Percentiles rank a stretch among this genome's conserved stretches.
Evolutionary conservation across 1,140 invertebrate species (phyloP).

Genomic region (Trachelipus rathkii): DNA sequence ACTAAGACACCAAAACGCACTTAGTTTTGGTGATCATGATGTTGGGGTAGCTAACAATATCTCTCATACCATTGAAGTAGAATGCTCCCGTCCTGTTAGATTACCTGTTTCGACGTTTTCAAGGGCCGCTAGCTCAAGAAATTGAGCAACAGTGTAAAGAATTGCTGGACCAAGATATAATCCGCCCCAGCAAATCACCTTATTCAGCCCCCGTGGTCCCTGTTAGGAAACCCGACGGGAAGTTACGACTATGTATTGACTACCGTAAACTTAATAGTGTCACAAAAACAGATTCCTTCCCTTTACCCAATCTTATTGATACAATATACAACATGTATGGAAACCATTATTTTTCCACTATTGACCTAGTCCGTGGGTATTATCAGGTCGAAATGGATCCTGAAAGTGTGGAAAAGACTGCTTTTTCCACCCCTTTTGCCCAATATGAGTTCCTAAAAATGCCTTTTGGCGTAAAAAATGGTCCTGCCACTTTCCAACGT

Average conservation of each 20-base stretch:
- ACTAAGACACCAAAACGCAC: no score
- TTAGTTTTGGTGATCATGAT: no score
- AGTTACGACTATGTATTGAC: neutral
- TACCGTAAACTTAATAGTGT: neutral
- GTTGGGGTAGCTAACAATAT: no score
- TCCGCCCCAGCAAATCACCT: neutral
- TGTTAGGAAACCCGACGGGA: neutral
- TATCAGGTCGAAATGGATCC: neutral
- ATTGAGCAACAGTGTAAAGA: neutral
- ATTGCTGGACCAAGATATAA: neutral
- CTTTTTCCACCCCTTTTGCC: neutral
- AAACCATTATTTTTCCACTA: neutral
- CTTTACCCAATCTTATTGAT: neutral
- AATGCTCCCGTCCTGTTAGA: no score
- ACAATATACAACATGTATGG: neutral
- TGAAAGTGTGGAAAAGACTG: neutral
- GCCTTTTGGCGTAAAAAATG: neutral
- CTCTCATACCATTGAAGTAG: no score
- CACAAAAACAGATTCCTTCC: neutral
- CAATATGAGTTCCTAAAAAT: neutral
- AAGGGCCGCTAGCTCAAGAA: neutral
- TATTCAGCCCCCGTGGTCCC: slow-evolving; percentile 8
- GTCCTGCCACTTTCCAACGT: neutral
- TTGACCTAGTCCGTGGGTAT: neutral
- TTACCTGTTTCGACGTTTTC: neutral